Conservation (phyloP, 2,113 vertebrate species). For the Asarcornis scutulata region DNA sequence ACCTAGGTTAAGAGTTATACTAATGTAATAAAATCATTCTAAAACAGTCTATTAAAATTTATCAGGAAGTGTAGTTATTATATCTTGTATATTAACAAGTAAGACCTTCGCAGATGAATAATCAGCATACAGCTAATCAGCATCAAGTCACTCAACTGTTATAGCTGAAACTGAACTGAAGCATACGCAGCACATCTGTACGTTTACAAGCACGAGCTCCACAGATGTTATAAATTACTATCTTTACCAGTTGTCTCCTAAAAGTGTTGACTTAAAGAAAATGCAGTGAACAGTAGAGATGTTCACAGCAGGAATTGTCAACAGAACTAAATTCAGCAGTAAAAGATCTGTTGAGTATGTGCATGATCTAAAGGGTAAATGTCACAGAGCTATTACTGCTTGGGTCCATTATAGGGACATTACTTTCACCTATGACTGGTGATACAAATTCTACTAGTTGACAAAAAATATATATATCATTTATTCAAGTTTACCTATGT, state of each 20-base stretch:
- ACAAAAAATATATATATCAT: neutral
- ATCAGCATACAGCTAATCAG: neutral
- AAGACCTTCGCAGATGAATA: constrained; percentile 20
- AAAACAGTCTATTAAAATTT: neutral
- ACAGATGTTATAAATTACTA: constrained; percentile 67
- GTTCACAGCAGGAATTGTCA: constrained; percentile 68
- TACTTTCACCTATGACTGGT: neutral
- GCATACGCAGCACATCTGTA: constrained; percentile 25
- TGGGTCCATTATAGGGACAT: neutral
- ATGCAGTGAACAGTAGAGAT: constrained; percentile 54
- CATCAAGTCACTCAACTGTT: constrained; percentile 7
- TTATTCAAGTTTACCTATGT: neutral
- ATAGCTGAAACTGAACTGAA: neutral
- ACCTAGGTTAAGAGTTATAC: neutral
- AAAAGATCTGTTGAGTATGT: constrained; percentile 24
- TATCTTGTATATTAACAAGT: neutral
- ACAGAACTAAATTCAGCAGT: constrained; percentile 42
- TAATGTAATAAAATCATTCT: neutral
- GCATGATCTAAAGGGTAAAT: constrained; percentile 7
- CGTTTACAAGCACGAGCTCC: constrained; percentile 11
- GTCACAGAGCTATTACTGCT: neutral
- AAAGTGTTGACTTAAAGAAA: constrained; percentile 63
- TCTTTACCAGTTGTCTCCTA: constrained; percentile 50
- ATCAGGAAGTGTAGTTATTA: neutral
- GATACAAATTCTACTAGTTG: neutral